These are phyloP conservation scores for Coracias cyanogaster DNA, from an alignment of 2,797 vertebrate genomes.

Conservation along the genomic window DNA sequence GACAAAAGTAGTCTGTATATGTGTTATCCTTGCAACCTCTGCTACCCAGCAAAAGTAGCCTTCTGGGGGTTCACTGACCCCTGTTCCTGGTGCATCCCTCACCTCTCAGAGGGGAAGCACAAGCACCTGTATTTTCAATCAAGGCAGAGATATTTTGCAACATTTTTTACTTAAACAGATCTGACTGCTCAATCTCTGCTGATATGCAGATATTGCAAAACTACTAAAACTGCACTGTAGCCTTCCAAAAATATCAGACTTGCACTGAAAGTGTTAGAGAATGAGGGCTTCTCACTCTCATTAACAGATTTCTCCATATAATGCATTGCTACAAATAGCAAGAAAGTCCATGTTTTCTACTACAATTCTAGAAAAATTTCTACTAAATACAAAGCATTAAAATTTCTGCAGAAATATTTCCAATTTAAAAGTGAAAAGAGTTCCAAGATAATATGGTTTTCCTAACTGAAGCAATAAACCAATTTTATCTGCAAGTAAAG, in stretches of 20 bases:
- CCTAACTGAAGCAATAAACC: background rate
- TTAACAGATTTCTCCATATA: background rate
- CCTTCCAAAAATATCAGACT: background rate
- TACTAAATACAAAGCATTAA: background rate
- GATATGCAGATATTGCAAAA: background rate
- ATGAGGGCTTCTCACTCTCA: background rate
- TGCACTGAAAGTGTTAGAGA: background rate
- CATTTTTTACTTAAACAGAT: background rate
- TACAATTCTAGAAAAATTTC: background rate
- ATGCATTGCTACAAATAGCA: background rate
- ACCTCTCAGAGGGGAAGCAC: background rate
- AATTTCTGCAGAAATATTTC: background rate
- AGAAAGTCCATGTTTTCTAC: background rate
- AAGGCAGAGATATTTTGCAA: background rate
- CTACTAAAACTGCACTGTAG: background rate
- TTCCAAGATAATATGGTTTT: background rate
- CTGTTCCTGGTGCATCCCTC: background rate
- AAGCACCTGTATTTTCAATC: background rate
- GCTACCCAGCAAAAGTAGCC: constrained; percentile 3
- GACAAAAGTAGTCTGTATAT: constrained; percentile 38
- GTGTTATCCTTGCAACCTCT: background rate
- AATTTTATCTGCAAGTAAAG: background rate
- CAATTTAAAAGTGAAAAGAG: background rate
- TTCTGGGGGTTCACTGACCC: background rate
- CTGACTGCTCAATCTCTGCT: background rate